These are phyloP conservation scores for Agrilus planipennis DNA, from an alignment of 1,140 invertebrate species.

Conservation along the genomic window DNA sequence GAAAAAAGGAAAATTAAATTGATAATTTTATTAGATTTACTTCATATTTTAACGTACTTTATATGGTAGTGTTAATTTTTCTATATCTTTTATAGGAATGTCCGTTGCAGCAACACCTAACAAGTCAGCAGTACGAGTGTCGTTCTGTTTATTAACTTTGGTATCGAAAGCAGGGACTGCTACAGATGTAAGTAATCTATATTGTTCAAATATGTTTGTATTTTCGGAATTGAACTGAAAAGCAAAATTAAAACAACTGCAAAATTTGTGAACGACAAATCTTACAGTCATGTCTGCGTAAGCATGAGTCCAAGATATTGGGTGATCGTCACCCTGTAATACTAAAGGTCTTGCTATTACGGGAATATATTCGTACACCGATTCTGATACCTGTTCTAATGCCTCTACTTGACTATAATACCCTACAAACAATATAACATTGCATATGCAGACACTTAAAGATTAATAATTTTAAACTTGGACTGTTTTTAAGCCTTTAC, in stretches of 20 bases:
- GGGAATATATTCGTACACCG: slow-evolving; percentile 85
- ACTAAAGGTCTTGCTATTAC: slow-evolving; percentile 82
- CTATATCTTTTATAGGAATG: slow-evolving; percentile 82
- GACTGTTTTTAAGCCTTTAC: background rate
- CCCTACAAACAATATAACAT: slow-evolving; percentile 50
- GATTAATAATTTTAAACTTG: background rate
- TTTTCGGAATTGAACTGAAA: background rate
- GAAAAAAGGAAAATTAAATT: too few species aligned
- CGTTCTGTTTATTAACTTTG: slow-evolving; percentile 44
- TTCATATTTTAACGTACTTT: slow-evolving; percentile 36
- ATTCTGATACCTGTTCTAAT: slow-evolving; percentile 83
- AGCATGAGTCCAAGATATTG: slow-evolving; percentile 79
- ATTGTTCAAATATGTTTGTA: slow-evolving; percentile 27
- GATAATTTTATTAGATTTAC: slow-evolving; percentile 22
- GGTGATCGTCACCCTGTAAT: slow-evolving; percentile 60
- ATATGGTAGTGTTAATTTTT: slow-evolving; percentile 72
- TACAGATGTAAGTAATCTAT: slow-evolving; percentile 67
- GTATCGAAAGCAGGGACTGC: slow-evolving; percentile 76
- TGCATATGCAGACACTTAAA: background rate
- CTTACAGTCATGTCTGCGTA: slow-evolving; percentile 74
- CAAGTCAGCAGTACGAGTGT: slow-evolving; percentile 54
- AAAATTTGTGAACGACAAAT: slow-evolving; percentile 10
- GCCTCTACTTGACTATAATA: slow-evolving; percentile 88
- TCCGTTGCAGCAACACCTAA: slow-evolving; percentile 89
- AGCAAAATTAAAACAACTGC: slow-evolving; percentile 17